Percentiles rank a stretch among this genome's conserved stretches.
These are phyloP conservation scores for Dysidea cf. avara DNA, from an alignment of 37 sponge, comb jelly and placozoan genomes.

Conservation along the genomic window DNA sequence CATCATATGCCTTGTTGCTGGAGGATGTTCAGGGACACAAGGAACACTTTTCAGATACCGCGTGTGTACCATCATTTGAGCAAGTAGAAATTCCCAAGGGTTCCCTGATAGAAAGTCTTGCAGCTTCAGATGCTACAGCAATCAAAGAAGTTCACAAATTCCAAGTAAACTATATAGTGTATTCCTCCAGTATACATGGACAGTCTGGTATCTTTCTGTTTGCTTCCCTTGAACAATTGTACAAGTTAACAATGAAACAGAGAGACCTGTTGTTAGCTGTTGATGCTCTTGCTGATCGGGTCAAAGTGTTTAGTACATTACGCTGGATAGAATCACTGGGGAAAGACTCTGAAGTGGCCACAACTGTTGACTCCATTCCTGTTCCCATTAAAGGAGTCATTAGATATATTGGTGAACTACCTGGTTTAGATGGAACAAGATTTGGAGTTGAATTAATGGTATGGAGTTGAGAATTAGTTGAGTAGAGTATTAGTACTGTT, in stretches of 20 bases:
- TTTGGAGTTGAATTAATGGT: constrained; percentile 80
- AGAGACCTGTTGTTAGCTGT: constrained; percentile 21
- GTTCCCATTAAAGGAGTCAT: constrained; percentile 8
- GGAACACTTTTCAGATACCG: not conserved
- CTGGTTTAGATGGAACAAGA: constrained; percentile 14
- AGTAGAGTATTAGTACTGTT: too few species aligned
- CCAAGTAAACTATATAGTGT: too few species aligned
- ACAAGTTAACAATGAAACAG: too few species aligned
- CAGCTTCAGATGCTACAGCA: too few species aligned
- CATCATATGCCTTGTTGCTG: constrained; percentile 9
- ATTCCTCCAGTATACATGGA: too few species aligned
- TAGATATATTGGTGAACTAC: constrained; percentile 27
- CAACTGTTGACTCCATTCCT: constrained; percentile 1
- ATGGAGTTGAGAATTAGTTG: too few species aligned
- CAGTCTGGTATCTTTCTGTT: too few species aligned
- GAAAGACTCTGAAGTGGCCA: constrained; percentile 24
- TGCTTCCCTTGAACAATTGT: too few species aligned
- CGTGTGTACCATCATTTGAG: too few species aligned
- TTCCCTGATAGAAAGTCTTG: too few species aligned
- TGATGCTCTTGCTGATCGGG: not conserved
- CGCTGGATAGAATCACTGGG: constrained; percentile 21
- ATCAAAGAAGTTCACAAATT: too few species aligned
- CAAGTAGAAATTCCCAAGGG: too few species aligned
- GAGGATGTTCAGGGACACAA: constrained; percentile 22
- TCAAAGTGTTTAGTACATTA: constrained; percentile 1